Evolutionary conservation across 2,113 vertebrate genomes (phyloP).

Genomic region (Columbina picui): DNA sequence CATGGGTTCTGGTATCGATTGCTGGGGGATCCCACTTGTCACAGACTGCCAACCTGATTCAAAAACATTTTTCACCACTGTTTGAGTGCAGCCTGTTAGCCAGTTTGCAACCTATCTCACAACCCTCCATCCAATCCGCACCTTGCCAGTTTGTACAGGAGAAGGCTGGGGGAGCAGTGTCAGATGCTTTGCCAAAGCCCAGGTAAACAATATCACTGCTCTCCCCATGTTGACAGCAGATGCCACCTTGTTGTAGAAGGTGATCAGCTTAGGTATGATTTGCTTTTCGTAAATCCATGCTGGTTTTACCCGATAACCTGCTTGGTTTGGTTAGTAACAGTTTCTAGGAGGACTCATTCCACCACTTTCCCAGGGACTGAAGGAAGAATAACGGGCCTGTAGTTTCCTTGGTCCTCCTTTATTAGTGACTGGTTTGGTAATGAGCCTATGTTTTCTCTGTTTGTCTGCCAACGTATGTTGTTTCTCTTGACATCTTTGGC

Average conservation of each 20-base stretch:
- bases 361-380: not conserved
- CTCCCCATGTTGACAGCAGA: too few relatives aligned
- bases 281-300: not conserved
- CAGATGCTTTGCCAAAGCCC: not conserved
- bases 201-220: too few relatives aligned
- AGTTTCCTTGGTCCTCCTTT: not conserved
- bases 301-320: not conserved
- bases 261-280: not conserved
- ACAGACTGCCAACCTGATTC: not conserved
- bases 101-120: not conserved
- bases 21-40: not conserved
- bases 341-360: not conserved
- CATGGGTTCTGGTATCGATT: accelerated
- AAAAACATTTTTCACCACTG: not conserved
- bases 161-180: not conserved
- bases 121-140: not conserved
- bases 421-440: not conserved
- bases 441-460: not conserved
- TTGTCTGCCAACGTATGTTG: accelerated
- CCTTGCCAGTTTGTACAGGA: not conserved
- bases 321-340: not conserved
- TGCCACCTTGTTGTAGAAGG: too few relatives aligned
- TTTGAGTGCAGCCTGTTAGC: not conserved
- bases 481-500: not conserved
- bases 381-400: not conserved